Evolutionary conservation across 1,140 invertebrate species (phyloP).

Genomic region (Pemphigus obesinymphae): DNA sequence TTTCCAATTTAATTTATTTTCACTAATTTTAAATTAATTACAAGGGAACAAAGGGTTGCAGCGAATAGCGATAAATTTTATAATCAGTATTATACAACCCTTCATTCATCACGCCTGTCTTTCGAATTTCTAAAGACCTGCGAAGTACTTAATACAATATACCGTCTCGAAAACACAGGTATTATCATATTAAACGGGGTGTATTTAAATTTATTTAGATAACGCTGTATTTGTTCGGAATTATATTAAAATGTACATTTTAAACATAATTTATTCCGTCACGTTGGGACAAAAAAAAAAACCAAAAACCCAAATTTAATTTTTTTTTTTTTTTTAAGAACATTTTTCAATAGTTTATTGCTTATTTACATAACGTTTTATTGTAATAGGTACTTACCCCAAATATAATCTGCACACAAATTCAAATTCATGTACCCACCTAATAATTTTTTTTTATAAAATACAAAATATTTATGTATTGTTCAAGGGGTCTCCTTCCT

Average conservation of each 20-base stretch:
- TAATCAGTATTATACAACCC: not conserved
- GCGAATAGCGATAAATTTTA: not conserved
- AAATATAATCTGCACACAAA: too few relatives aligned
- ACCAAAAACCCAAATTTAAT: not conserved
- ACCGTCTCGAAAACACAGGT: not conserved
- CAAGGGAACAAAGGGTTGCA: not conserved
- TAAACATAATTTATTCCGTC: not conserved
- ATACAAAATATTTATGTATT: too few relatives aligned
- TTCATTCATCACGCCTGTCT: not conserved
- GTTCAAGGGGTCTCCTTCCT: too few relatives aligned
- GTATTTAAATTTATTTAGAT: not conserved
- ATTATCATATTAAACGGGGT: slow-evolving; percentile 5
- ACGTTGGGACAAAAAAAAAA: not conserved
- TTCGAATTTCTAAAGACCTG: too few relatives aligned
- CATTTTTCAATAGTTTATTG: not conserved
- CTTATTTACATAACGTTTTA: not conserved
- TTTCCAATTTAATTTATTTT: too few relatives aligned
- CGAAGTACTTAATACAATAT: not conserved
- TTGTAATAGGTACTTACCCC: not conserved
- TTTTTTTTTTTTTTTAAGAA: not conserved
- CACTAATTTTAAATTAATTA: not conserved
- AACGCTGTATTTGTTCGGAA: not conserved
- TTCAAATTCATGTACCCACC: too few relatives aligned
- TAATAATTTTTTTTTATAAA: too few relatives aligned
- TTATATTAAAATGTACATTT: not conserved